Evolutionary conservation across 1,140 invertebrate genomes (phyloP), one percentile per base, ranked within the genome.

Genomic region (Drosophila ananassae): DNA sequence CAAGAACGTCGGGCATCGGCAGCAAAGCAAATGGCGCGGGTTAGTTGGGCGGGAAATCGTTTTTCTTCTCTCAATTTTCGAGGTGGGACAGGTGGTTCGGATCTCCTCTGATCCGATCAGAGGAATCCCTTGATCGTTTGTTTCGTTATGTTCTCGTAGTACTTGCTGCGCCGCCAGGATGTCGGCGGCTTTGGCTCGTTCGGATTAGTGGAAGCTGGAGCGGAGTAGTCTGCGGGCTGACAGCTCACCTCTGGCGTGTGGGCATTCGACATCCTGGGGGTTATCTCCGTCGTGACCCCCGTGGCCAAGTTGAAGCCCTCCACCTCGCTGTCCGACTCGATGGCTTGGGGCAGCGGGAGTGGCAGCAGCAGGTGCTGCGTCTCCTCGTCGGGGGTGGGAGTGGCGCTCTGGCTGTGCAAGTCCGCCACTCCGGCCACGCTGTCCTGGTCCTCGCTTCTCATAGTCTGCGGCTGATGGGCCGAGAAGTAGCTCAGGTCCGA

Each of bases 71-170:
- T 9, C 17, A 44, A 17, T 44, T 41, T 28, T 64, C 21, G 9
- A 52, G 34, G 55, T 46, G 48, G 51, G 25, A 17, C 47, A 59
- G 47, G 28, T 64, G 37, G 32, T 24, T 25, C 54, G 8, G 47
- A 55, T 57, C 28, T 55, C 12, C 21, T 22, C 21, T 21, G 44
- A 22, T 22, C 21, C 6, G 21, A 22, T 44, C 34, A 92, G 47
- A 92, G 79, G 76, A 92, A 93, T 61, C 92, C 92, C 87, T 93
- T 93, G 60, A 93, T 93, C 57, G 92, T 92, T 79, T 93, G 92
- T 60, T 93, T 93, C 69, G 93, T 93, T 68, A 92, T 92, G 44
- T 92, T 91, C 56, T 92, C 90, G 66, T 92, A 92, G 71, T 92
- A 93, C 77, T 90, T 92, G 71, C 79, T 92, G 53, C 87, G 90